Conservation (phyloP, 1,140 invertebrate species). For the Camponotus pennsylvanicus region DNA sequence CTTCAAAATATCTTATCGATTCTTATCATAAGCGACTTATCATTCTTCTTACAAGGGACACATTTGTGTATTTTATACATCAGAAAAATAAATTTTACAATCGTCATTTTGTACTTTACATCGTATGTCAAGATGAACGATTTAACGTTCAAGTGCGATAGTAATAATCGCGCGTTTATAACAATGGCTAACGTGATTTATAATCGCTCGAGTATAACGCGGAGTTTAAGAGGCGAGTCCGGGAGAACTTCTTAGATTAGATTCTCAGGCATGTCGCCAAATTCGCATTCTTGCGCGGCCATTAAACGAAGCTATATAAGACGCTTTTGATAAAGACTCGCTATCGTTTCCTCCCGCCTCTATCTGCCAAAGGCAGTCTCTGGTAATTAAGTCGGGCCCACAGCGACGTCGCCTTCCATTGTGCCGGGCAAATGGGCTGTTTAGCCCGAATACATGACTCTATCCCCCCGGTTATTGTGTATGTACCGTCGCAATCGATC, state of each 20-base stretch:
- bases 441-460: conserved; percentile 77
- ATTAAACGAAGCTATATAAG: conserved; percentile 63
- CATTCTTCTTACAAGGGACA: background rate
- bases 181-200: conserved; percentile 45
- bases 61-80: background rate
- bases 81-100: background rate
- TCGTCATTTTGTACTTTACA: background rate
- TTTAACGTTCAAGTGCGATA: conserved; percentile 6
- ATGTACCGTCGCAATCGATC: conserved; percentile 76
- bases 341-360: conserved; percentile 8
- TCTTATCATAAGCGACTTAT: background rate
- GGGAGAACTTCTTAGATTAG: conserved; percentile 52
- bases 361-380: conserved; percentile 71
- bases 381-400: conserved; percentile 79
- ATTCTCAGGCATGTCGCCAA: conserved; percentile 62
- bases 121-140: background rate
- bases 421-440: conserved; percentile 79
- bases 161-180: background rate
- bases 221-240: conserved; percentile 12
- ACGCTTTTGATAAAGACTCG: conserved; percentile 56
- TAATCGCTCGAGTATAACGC: conserved; percentile 52
- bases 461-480: conserved; percentile 75
- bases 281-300: conserved; percentile 66
- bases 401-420: conserved; percentile 73
- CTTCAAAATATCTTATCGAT: background rate